Evolutionary conservation across 2,888 invertebrate species (phyloP).

Genomic region (Sarcophaga caerulescens): DNA sequence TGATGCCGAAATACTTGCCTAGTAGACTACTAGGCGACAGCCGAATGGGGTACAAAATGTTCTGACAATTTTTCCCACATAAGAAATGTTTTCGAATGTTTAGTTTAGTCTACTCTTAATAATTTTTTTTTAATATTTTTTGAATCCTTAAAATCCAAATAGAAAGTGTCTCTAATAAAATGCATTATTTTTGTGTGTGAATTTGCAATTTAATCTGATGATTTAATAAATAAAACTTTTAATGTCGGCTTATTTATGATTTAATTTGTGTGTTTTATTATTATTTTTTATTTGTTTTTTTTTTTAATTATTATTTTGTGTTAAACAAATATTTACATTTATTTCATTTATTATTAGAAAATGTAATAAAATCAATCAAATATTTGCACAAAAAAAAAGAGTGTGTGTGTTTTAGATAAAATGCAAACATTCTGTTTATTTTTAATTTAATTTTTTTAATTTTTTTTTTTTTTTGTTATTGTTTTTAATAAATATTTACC

Average conservation of each 20-base stretch:
- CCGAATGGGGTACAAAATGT: no score
- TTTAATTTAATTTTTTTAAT: slow-evolving; percentile 2
- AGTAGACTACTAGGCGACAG: no score
- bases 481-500: background rate
- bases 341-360: slow-evolving; percentile 23
- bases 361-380: slow-evolving; percentile 33
- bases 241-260: background rate
- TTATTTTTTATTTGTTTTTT: background rate
- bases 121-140: background rate
- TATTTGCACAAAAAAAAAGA: slow-evolving; percentile 20
- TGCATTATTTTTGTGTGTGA: background rate
- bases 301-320: background rate
- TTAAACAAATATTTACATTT: slow-evolving; percentile 25
- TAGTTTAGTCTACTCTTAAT: background rate
- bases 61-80: no score
- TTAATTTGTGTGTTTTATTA: background rate
- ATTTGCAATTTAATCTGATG: background rate
- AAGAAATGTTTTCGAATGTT: background rate
- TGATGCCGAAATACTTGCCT: no score
- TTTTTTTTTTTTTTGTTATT: background rate
- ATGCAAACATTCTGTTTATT: background rate
- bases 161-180: background rate
- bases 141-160: no score
- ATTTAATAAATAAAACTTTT: background rate
- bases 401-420: no score